These are phyloP conservation scores for Stomorhina lunata DNA, from an alignment of 2,888 invertebrate species.

Conservation along the genomic window DNA sequence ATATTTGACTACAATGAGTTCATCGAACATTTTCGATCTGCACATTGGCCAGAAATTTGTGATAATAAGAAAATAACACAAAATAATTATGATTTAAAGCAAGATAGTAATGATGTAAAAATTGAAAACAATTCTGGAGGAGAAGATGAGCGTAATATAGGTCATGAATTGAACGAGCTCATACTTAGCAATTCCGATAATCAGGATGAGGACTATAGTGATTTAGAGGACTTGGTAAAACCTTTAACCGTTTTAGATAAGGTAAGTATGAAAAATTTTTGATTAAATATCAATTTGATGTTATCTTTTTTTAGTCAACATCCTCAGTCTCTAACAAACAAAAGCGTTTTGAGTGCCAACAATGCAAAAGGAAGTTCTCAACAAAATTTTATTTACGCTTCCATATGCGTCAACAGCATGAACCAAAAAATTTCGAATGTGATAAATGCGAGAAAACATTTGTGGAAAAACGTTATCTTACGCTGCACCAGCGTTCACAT, in stretches of 20 bases:
- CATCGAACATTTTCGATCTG: slow-evolving; percentile 70
- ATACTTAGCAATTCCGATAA: neutral
- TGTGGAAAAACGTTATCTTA: slow-evolving; percentile 59
- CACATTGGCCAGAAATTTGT: slow-evolving; percentile 35
- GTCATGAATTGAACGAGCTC: neutral
- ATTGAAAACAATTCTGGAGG: neutral
- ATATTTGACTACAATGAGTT: slow-evolving; percentile 73
- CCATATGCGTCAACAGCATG: slow-evolving; percentile 61
- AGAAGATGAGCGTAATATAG: neutral
- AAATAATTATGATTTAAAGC: neutral
- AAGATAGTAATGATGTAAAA: neutral
- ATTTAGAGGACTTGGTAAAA: slow-evolving; percentile 21
- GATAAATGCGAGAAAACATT: slow-evolving; percentile 63
- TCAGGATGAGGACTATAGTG: neutral
- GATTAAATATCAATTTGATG: neutral
- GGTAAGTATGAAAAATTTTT: slow-evolving; percentile 2
- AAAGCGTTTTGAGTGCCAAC: slow-evolving; percentile 69
- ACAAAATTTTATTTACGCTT: slow-evolving; percentile 59
- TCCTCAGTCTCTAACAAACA: slow-evolving; percentile 70
- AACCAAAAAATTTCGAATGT: slow-evolving; percentile 58
- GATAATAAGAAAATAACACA: neutral
- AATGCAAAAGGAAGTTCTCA: slow-evolving; percentile 63
- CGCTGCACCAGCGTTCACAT: slow-evolving; percentile 64
- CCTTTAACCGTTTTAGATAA: slow-evolving; percentile 18
- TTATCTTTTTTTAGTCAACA: neutral